Evolutionary conservation across 1,140 invertebrate species (phyloP), one percentile per base, ranked within the genome.

Genomic region (Habropoda laboriosa): DNA sequence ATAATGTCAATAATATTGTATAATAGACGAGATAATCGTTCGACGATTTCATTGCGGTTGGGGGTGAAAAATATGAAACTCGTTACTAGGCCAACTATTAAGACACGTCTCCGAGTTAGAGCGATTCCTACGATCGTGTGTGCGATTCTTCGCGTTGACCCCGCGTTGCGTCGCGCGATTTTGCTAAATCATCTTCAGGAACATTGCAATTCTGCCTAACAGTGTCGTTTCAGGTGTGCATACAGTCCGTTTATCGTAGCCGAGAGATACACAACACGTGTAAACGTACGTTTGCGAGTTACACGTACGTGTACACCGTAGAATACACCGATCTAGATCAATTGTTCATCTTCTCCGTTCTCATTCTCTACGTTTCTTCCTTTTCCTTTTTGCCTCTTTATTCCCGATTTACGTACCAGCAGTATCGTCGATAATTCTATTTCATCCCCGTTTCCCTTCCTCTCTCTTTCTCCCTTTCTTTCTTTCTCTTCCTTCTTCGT

Each of bases 31-130:
- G n/a, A 86, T 83, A 87, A 88, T 83, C 77, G 77, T 79, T 89
- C 78, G 84, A 86, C 85, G 80, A 87, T 86, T n/a, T 66, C 55
- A 81, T 73, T 85, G 85, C 81, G 81, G 88, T 74, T 64, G 70
- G 32, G 83, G 80, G 80, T 73, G 79, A 89, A 92, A 92, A 92
- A 92, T 87, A 91, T 91, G 88, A 91, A 92, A 90, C 88, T 89
- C 85, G 89, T 79, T 91, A 90, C 91, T 92, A 93, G 92, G 92
- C 92, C 92, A 92, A 92, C 92, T 92, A 66, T 88, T 89, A 81
- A 86, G 86, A 89, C 81, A 75, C 83, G 89, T 82, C 86, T 87
- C 83, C 79, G 82, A 90, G 86, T 78, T 85, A 87, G 83, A 87
- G 80, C 68, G 66, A 68, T 45, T 75, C 79, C n/a, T n/a, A n/a